Evolutionary conservation across 1,140 invertebrate genomes (phyloP).

Genomic region (Mylabris phalerata): DNA sequence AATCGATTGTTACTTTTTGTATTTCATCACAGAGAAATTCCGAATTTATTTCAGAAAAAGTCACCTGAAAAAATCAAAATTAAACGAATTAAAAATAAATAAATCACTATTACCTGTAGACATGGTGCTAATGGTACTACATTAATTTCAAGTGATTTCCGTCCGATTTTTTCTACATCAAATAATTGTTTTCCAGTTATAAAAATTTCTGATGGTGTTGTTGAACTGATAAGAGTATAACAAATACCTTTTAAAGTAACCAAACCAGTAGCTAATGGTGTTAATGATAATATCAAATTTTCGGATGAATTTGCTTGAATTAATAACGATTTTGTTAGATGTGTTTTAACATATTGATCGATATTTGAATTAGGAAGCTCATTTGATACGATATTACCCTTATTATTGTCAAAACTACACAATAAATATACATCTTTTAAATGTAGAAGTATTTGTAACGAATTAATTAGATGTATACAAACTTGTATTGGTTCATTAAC

Average conservation of each 20-base stretch:
- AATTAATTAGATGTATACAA: slow-evolving; percentile 69
- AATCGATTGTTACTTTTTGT: slow-evolving; percentile 56
- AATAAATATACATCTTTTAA: slow-evolving; percentile 68
- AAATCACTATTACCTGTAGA: slow-evolving; percentile 52
- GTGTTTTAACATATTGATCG: slow-evolving; percentile 41
- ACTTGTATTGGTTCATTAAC: slow-evolving; percentile 76
- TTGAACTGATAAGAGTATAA: slow-evolving; percentile 42
- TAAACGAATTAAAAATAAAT: slow-evolving; percentile 6
- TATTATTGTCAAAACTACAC: slow-evolving; percentile 61
- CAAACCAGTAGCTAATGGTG: slow-evolving; percentile 43
- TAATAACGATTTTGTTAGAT: slow-evolving; percentile 40
- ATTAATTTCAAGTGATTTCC: slow-evolving; percentile 53
- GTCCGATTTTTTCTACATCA: slow-evolving; percentile 41
- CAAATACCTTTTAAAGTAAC: slow-evolving; percentile 43
- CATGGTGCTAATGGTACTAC: slow-evolving; percentile 63
- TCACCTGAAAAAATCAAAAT: slow-evolving; percentile 47
- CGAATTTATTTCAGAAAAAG: slow-evolving; percentile 59
- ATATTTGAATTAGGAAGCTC: slow-evolving; percentile 35
- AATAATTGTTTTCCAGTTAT: slow-evolving; percentile 60
- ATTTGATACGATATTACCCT: slow-evolving; percentile 39
- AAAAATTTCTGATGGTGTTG: slow-evolving; percentile 27
- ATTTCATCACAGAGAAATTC: slow-evolving; percentile 70
- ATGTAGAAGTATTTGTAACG: slow-evolving; percentile 66
- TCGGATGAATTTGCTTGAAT: slow-evolving; percentile 39
- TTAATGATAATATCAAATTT: slow-evolving; percentile 43